phyloP scores from a whole-genome alignment of 2,113 vertebrate species.

The Apteryx owenii region DNA sequence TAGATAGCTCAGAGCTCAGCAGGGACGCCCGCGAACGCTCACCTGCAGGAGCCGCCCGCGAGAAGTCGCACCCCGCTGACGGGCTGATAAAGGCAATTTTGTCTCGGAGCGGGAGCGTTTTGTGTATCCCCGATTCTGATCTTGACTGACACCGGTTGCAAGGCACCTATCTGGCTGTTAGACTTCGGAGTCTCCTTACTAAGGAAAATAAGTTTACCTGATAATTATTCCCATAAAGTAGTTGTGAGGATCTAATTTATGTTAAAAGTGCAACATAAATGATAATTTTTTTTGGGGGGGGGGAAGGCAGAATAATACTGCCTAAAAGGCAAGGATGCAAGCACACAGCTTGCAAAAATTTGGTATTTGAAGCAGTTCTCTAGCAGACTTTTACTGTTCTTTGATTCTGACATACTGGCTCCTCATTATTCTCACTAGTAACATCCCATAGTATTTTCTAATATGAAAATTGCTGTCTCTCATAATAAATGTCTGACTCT shows the following conservation, averaged over 20 bases:
- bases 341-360: too few relatives aligned
- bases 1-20: background rate
- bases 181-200: background rate
- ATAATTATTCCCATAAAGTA: background rate
- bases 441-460: background rate
- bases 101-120: background rate
- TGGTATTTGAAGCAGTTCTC: background rate
- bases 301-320: background rate
- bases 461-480: background rate
- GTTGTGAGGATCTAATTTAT: background rate
- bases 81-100: background rate
- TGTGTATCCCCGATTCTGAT: too few relatives aligned
- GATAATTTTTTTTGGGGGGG: too few relatives aligned
- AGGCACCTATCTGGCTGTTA: background rate
- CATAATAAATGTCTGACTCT: too few relatives aligned
- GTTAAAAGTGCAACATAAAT: background rate
- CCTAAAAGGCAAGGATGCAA: background rate
- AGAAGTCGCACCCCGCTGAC: background rate
- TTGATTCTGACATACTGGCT: background rate
- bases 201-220: background rate
- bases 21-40: rapidly evolving
- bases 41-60: background rate
- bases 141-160: too few relatives aligned
- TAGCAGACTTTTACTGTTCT: background rate
- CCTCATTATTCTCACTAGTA: background rate